Evolutionary conservation across 2,888 invertebrate species (phyloP).

Genomic region (Drepana falcataria): DNA sequence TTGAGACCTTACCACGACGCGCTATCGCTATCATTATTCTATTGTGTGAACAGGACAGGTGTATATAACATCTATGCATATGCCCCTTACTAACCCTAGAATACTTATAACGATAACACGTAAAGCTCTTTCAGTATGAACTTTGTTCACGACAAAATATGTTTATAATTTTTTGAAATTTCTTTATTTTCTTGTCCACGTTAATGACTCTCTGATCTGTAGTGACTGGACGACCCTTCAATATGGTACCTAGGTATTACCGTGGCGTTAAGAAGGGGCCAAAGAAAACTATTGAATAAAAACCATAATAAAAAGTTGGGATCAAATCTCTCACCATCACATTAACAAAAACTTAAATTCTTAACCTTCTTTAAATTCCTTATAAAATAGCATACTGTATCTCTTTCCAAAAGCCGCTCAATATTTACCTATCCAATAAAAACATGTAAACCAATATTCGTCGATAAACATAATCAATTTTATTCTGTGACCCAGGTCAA

Average conservation of each 20-base stretch:
- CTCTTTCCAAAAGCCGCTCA: constrained; percentile 1
- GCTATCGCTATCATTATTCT: constrained; percentile 37
- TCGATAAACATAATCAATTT: not conserved
- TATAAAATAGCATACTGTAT: not conserved
- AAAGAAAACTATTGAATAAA: no score
- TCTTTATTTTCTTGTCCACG: no score
- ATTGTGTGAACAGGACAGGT: constrained; percentile 33
- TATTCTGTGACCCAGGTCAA: constrained; percentile 10
- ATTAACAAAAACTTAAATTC: not conserved
- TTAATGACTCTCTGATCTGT: no score
- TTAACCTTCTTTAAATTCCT: no score
- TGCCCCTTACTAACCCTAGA: no score
- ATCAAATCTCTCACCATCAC: not conserved
- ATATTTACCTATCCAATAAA: not conserved
- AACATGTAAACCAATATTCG: not conserved
- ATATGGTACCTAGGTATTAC: no score
- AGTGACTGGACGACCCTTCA: no score
- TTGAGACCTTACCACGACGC: constrained; percentile 43
- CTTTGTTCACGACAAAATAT: no score
- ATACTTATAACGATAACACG: no score
- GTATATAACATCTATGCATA: constrained; percentile 4
- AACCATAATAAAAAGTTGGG: not conserved
- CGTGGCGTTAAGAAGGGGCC: no score
- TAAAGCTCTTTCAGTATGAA: no score
- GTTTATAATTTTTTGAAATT: no score